These are phyloP conservation scores for Hiodon alosoides DNA, from an alignment of 2,113 vertebrate species.

Conservation along the genomic window DNA sequence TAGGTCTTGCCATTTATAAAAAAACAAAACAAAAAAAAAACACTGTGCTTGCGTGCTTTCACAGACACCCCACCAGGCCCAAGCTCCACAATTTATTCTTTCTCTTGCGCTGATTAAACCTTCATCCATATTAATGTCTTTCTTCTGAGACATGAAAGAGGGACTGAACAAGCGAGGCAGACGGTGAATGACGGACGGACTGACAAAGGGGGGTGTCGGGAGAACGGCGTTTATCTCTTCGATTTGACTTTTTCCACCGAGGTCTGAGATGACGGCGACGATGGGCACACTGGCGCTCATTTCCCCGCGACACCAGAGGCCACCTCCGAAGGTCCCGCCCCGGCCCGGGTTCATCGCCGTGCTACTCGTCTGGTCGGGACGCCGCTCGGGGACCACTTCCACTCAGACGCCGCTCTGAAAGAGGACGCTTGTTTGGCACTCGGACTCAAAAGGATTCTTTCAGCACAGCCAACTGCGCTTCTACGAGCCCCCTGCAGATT, in stretches of 20 bases:
- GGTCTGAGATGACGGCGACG: too few relatives aligned
- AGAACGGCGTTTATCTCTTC: not conserved
- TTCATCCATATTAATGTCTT: constrained; percentile 22
- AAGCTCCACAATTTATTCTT: constrained; percentile 8
- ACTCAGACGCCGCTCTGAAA: not conserved
- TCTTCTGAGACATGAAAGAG: not conserved
- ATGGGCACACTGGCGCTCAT: too few relatives aligned
- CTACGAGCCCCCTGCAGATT: not conserved
- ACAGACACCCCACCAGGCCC: not conserved
- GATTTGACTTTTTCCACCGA: not conserved
- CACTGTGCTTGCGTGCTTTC: not conserved
- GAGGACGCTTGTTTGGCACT: not conserved
- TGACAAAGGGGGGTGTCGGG: not conserved
- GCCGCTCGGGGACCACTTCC: not conserved
- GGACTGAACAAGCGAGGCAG: not conserved
- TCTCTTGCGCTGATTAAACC: constrained; percentile 9
- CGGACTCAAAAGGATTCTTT: not conserved
- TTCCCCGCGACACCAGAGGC: too few relatives aligned
- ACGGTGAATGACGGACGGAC: not conserved
- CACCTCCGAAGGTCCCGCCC: not conserved
- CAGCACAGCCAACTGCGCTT: not conserved
- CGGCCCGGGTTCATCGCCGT: not conserved
- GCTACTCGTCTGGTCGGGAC: not conserved
- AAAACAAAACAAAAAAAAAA: not conserved
- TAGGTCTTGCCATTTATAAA: not conserved